Base-by-base conservation (phyloP, 2,113 vertebrate species). In the Menura novaehollandiae region DNA sequence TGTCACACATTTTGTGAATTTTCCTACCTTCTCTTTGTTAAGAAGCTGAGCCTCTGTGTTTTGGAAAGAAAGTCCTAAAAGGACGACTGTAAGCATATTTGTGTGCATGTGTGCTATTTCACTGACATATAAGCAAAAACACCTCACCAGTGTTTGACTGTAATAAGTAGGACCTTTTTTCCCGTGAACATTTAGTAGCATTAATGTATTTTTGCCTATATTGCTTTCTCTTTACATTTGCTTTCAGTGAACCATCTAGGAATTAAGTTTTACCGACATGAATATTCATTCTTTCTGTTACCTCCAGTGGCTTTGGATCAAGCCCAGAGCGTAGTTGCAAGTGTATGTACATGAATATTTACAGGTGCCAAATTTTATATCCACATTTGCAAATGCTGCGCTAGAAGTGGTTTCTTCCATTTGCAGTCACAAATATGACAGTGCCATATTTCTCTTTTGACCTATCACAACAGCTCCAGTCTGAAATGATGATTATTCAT, bases 341-440 rank as follows among this genome's bases (percentile, higher is more conserved):
- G 80, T 87, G 60, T 91, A 87, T 46, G 52, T 77, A 86, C 76
- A 93, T 95, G 92, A 96, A 97, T 96, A 95, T 96, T 96, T 96
- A 95, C 90, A 94, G 92, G 68, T 86, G 80, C 47, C 85, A 93
- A 80, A 60, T 96, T 96, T 95, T 95, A 96, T 86, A 95, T 46
- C 56, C 79, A 67, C 72, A 73, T 85, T 84, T 92, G 49, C 49
- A 94, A 96, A 89, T 76, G 66, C 66, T 94, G 53, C 81, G 58
- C 53, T 85, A 58, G 52, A 81, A 86, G 68, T 46, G 35, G 51
- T 71, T 96, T 84, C 83, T 84, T 93, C 76, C 86, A 66, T 84
- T 96, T 92, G 76, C 53, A 95, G 68, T 87, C 58, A 78, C 68
- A 95, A 91, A 91, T 20, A 24, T 64, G 88, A 90, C 73, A 81